These are phyloP conservation scores for Pachymerium ferrugineum DNA, from an alignment of 2,888 invertebrate genomes.

Conservation along the genomic window DNA sequence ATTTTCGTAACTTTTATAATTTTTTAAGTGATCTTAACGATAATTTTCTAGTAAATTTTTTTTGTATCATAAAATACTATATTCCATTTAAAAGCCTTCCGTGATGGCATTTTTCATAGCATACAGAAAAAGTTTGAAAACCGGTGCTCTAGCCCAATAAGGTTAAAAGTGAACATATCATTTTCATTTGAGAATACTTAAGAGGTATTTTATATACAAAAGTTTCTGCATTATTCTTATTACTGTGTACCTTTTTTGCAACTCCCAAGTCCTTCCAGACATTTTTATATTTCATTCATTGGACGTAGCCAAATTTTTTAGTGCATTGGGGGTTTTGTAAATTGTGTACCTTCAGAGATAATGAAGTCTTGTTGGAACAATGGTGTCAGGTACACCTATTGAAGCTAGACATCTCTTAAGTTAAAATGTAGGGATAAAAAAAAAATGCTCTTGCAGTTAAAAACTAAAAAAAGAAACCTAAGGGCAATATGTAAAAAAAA, in stretches of 20 bases:
- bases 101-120: slow-evolving; percentile 5
- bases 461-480: background rate
- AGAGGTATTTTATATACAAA: slow-evolving; percentile 4
- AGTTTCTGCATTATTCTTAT: slow-evolving; percentile 4
- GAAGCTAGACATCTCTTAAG: background rate
- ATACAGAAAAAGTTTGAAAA: background rate
- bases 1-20: slow-evolving; percentile 24
- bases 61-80: background rate
- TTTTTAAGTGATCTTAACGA: slow-evolving; percentile 17
- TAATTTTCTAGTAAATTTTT: slow-evolving; percentile 12
- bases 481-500: background rate
- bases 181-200: slow-evolving; percentile 13
- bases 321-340: slow-evolving; percentile 5
- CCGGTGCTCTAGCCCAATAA: slow-evolving; percentile 4
- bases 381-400: slow-evolving; percentile 2
- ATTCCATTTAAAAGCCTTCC: slow-evolving; percentile 17
- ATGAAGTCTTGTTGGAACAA: background rate
- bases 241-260: background rate
- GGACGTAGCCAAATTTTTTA: slow-evolving; percentile 2
- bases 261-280: background rate
- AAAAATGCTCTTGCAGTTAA: background rate
- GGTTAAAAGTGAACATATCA: slow-evolving; percentile 4
- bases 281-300: slow-evolving; percentile 13
- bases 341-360: background rate
- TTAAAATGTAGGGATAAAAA: too few relatives aligned